Conservation (phyloP, 1,140 invertebrate species). For the Amyelois transitella region DNA sequence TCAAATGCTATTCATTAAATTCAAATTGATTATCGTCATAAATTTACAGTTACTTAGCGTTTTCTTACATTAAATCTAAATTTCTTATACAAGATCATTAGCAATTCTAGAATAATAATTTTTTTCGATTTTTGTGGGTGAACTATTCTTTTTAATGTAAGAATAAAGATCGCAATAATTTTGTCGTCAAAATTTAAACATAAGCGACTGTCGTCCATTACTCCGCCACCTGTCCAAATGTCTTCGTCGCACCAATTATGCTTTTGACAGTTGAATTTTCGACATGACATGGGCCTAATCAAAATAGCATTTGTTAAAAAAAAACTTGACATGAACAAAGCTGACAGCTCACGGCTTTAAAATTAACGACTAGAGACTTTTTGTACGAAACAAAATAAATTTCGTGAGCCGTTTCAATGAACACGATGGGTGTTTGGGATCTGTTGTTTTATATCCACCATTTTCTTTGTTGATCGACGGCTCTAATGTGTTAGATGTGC, state of each 20-base stretch:
- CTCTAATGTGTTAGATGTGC: slow-evolving; percentile 57
- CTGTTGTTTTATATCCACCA: slow-evolving; percentile 49
- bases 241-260: slow-evolving; percentile 71
- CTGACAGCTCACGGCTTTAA: slow-evolving; percentile 68
- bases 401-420: slow-evolving; percentile 49
- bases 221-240: slow-evolving; percentile 47
- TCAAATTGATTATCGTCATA: slow-evolving; percentile 6
- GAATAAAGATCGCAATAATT: too few relatives aligned
- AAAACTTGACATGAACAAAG: slow-evolving; percentile 63
- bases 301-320: slow-evolving; percentile 75
- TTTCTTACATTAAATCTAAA: not conserved
- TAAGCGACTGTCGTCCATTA: slow-evolving; percentile 35
- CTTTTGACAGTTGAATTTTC: slow-evolving; percentile 74
- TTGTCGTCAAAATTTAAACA: not conserved
- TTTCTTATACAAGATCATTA: not conserved
- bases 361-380: slow-evolving; percentile 65
- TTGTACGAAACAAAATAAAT: slow-evolving; percentile 56
- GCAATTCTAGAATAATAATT: not conserved
- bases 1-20: not conserved
- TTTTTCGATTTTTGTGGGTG: not conserved
- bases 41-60: too few relatives aligned
- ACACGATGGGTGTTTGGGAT: slow-evolving; percentile 35
- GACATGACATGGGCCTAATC: slow-evolving; percentile 75
- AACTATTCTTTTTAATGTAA: too few relatives aligned
- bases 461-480: slow-evolving; percentile 58